phyloP scores from a whole-genome alignment of 1,140 invertebrate species.

The Trinorchestia longiramus region DNA sequence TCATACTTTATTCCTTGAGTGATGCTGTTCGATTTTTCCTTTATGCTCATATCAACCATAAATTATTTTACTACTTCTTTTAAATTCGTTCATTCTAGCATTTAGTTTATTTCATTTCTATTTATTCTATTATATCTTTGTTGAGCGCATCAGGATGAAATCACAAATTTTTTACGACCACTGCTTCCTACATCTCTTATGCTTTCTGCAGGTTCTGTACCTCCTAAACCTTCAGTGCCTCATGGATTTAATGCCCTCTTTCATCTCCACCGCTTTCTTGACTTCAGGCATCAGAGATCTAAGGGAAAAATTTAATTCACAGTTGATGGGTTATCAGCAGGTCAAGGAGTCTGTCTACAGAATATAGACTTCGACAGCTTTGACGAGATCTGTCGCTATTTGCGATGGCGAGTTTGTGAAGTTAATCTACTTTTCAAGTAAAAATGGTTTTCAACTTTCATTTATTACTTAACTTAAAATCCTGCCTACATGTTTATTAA shows the following conservation, averaged over 20 bases:
- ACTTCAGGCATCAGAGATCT: no score
- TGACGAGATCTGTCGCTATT: no score
- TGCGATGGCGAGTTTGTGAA: no score
- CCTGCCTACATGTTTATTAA: no score
- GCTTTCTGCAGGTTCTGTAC: background rate
- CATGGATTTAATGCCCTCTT: background rate
- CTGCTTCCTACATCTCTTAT: background rate
- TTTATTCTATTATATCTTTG: background rate
- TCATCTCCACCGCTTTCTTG: no score
- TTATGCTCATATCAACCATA: background rate
- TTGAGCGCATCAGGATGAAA: background rate
- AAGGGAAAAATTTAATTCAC: no score
- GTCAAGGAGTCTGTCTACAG: no score
- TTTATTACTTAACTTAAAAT: no score
- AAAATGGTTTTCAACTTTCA: no score
- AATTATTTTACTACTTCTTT: background rate
- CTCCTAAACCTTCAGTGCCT: background rate
- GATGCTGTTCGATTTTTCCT: background rate
- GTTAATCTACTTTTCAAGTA: no score
- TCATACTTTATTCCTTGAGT: background rate
- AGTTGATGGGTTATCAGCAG: no score
- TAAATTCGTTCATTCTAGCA: background rate
- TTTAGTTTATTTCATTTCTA: background rate
- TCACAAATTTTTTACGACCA: background rate
- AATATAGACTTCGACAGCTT: no score